Evolutionary conservation across 2,888 invertebrate species (phyloP), one percentile per base, ranked within the genome.

Genomic region (Matsumyia berberina): DNA sequence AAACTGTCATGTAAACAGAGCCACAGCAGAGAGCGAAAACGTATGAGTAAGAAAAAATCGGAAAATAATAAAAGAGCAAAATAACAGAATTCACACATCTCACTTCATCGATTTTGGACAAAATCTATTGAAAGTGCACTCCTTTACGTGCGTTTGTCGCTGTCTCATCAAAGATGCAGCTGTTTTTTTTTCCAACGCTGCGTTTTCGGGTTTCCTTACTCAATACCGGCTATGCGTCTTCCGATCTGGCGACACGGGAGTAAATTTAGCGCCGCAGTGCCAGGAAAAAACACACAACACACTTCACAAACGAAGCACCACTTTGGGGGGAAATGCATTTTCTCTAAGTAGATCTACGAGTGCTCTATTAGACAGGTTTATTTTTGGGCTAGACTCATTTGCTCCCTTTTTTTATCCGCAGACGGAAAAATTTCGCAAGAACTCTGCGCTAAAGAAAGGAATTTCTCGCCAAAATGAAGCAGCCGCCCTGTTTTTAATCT

Each of bases 41-140:
- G 44, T 72, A 78, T 70, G 58, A 78, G 33, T 60, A 81, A 42
- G 12, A 60, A 60, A 55, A 53, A 67, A 62, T 49, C 37, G 29
- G 31, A 46, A 55, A 67, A 12, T 49, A 57, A 60, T 4, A 70
- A 29, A 15, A 17, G 9, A 67, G 51, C 42, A 73, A 73, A 55
- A 85, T 66, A 74, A 79, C 62, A 79, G 39, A 79, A 70, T 64
- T 74, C 51, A 15, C 35, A 57, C 57, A 69, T 73, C 83, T 72
- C 73, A 83, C 24, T 79, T 80, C 80, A 85, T 85, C 85, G 85
- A 85, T 85, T 85, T 85, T 85, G 74, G 74, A 74, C 85, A 85
- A 58, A 78, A 64, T 79, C 64, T 57, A 79, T 83, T 64, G 55
- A 57, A 69, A 73, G 44, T 85, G 79, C 74, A 72, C 37, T 79